Conservation (phyloP, 53 echinoderm and acorn worm genomes). For the Mesocentrotus franciscanus region DNA sequence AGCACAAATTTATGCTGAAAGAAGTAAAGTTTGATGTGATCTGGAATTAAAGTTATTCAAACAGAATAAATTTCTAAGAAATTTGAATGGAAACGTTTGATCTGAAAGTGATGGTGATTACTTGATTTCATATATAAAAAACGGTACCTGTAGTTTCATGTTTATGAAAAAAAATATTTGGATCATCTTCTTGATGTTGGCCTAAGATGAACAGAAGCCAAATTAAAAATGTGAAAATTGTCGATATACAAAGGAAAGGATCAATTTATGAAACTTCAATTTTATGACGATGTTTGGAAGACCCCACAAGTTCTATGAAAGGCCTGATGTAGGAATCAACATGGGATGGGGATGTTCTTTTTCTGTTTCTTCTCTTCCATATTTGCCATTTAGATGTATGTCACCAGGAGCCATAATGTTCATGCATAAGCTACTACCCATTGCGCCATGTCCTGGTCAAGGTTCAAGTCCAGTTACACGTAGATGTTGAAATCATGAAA, state of each 20-base stretch:
- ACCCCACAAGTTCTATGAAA: not conserved
- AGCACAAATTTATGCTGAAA: not conserved
- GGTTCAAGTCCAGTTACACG: not conserved
- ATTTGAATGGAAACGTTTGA: not conserved
- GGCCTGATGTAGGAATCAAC: not conserved
- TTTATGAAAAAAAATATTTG: not conserved
- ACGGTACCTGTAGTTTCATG: not conserved
- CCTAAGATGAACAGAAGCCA: not conserved
- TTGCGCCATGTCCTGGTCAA: not conserved
- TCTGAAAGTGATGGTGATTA: not conserved
- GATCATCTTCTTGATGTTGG: not conserved
- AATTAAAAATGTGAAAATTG: not conserved
- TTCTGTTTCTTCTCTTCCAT: constrained; percentile 17
- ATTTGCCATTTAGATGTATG: constrained; percentile 9
- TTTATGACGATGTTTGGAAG: not conserved
- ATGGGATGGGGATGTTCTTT: constrained; percentile 6
- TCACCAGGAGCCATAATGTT: not conserved
- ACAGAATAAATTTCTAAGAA: not conserved
- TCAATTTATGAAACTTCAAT: not conserved
- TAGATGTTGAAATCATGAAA: not conserved
- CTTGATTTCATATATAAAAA: too few species aligned
- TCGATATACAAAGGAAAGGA: not conserved
- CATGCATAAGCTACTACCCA: not conserved
- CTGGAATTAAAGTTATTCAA: not conserved
- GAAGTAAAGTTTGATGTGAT: not conserved